phyloP scores from a whole-genome alignment of 2,888 invertebrate genomes.

The Antheraea yamamai region DNA sequence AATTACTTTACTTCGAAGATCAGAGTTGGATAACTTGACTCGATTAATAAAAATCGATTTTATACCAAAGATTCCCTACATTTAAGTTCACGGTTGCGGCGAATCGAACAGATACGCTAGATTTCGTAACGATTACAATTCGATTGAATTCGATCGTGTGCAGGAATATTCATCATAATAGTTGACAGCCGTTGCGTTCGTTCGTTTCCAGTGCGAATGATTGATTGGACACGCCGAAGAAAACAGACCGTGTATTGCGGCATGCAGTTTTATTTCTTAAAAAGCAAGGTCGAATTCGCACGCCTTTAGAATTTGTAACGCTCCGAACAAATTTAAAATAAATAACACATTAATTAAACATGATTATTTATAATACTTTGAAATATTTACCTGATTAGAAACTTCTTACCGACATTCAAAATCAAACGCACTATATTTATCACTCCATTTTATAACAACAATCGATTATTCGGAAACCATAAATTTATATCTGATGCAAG shows the following conservation, averaged over 20 bases:
- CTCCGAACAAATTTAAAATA: conserved; percentile 36
- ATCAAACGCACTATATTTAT: neutral
- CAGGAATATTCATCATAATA: conserved; percentile 57
- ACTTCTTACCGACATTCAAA: neutral
- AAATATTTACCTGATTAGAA: neutral
- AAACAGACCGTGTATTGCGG: conserved; percentile 43
- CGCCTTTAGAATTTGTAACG: conserved; percentile 22
- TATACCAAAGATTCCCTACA: conserved; percentile 26
- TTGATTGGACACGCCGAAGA: conserved; percentile 52
- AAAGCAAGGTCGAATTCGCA: conserved; percentile 27
- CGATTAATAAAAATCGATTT: neutral
- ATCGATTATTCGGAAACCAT: neutral
- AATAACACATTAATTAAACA: conserved; percentile 42
- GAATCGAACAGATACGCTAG: conserved; percentile 50
- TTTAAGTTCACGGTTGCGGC: conserved; percentile 55
- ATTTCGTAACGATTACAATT: conserved; percentile 56
- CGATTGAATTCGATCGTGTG: conserved; percentile 52
- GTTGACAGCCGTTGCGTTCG: conserved; percentile 56
- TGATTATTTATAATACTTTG: neutral
- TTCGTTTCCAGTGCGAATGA: conserved; percentile 48
- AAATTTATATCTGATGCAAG: neutral
- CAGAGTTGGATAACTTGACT: neutral
- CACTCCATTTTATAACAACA: neutral
- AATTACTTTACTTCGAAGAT: neutral
- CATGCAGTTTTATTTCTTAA: conserved; percentile 32